Evolutionary conservation across 2,113 vertebrate species (phyloP), one percentile per base, ranked within the genome.

Genomic region (Bettongia penicillata): DNA sequence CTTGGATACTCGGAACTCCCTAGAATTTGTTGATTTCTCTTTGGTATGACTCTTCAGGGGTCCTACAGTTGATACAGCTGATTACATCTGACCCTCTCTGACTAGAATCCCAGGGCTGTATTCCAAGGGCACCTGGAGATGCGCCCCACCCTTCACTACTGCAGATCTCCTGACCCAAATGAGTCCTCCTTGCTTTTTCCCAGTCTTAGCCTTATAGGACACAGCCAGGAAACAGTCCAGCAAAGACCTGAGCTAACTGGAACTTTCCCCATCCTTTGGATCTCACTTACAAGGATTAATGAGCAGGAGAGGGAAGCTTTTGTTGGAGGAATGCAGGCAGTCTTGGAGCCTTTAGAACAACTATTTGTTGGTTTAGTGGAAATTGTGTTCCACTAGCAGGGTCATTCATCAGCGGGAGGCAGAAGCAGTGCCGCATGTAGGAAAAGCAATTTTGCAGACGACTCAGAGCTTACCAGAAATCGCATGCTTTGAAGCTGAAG

Each of bases 361-460:
- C 97, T 98, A 97, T 99, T 98, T 98, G 98, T 98, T 98, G 98
- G 98, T 98, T 98, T 98, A 98, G 97, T 97, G 97, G 98, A 98
- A 98, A 98, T 98, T 98, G 97, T 98, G 97, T 98, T 99, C 98
- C 97, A 92, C 96, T 97, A 98, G 97, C 95, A 97, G 97, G 90
- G 95, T 96, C 97, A 98, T 99, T 98, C 97, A 98, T 98, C 98
- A 99, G 96, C 91, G 97, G 97, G 96, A 98, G 96, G 96, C 97
- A 98, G 92, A 96, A 97, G 96, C 90, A 95, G 95, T 97, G 96
- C 95, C 91, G 91, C 92, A 93, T 95, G 96, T 97, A 95, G 97
- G 94, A 98, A 98, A 99, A 98, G 98, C 98, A 98, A 98, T 98
- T 98, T 98, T 98, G 91, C 94, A 96, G 97, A 98, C 97, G 93